Base-by-base conservation (phyloP, 1,140 invertebrate species). In the Camponotus floridanus region DNA sequence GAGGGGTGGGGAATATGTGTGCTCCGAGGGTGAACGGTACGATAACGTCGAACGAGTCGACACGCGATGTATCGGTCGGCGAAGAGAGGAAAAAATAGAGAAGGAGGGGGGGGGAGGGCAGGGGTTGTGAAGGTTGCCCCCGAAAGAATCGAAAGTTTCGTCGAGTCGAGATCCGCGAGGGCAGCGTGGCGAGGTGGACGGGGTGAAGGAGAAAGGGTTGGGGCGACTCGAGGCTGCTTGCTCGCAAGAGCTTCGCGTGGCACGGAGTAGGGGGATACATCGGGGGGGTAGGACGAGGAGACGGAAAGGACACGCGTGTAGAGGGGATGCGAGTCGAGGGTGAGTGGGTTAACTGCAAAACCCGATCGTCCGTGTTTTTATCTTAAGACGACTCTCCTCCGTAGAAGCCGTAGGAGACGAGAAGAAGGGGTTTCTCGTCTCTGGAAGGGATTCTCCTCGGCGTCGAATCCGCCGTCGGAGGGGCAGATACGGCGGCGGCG, bases 351-450 rank as follows among this genome's bases (percentile, higher is more conserved):
- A 94, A 92, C 92, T 91, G 91, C 91, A 92, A 94, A 94, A 92
- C 92, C 92, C 92, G 93, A 94, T 95, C 93, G 93, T 94, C 91
- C 92, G 92, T 94, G 93, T 94, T 95, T 95, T 94, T 94, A 94
- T 94, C 93, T 93, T 92, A 94, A 94, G 94, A 95, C 92, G 88
- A 88, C 71, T 88, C 89, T 76, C 83, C 86, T 87, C 67, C 74
- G 86, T 88, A 83, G 89, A 88, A 87, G 68, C 90, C 48, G 76
- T 86, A 83, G 83, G 55, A 87, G 85, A 87, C 71, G 76, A 65
- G 86, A 90, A 84, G 88, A 83, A 90, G 83, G 83, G 85, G 67
- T 62, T 87, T 64, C 42, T 59, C 70, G 90, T 85, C 83, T 86
- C 84, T 89, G 88, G 88, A 90, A 90, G 88, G 88, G 88, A 86